These are phyloP conservation scores for Rhinogobio ventralis DNA, from an alignment of 2,797 vertebrate genomes.

Conservation along the genomic window DNA sequence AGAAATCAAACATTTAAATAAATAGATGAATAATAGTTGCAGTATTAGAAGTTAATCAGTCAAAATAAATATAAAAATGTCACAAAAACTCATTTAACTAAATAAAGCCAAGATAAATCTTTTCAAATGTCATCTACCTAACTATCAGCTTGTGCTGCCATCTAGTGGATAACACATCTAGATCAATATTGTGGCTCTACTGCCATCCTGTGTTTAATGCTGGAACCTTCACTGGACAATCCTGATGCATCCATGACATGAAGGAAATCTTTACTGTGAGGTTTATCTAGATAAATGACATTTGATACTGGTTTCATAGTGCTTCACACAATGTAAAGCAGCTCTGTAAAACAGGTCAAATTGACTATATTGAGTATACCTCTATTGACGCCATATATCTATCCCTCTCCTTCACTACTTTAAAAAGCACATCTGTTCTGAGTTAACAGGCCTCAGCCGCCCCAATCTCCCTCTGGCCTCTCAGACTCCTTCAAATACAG, in stretches of 20 bases:
- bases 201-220: constrained; percentile 48
- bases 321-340: background rate
- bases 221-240: background rate
- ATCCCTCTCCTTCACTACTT: constrained; percentile 4
- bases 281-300: background rate
- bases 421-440: constrained; percentile 60
- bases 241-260: background rate
- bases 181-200: constrained; percentile 3
- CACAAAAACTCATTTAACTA: background rate
- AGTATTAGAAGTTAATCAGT: background rate
- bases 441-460: constrained; percentile 57
- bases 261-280: background rate
- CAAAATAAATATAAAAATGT: background rate
- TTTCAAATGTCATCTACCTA: background rate
- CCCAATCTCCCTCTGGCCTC: constrained; percentile 44
- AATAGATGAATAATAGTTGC: background rate
- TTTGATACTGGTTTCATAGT: background rate
- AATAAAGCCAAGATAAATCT: background rate
- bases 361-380: background rate
- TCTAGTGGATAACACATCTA: constrained; percentile 22
- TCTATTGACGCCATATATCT: constrained; percentile 11
- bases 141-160: constrained; percentile 41
- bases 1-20: background rate
- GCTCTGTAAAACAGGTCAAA: background rate
- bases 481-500: constrained; percentile 63